These are phyloP conservation scores for Arbacia lixula DNA, from an alignment of 53 echinoderm and acorn worm species.

Conservation along the genomic window DNA sequence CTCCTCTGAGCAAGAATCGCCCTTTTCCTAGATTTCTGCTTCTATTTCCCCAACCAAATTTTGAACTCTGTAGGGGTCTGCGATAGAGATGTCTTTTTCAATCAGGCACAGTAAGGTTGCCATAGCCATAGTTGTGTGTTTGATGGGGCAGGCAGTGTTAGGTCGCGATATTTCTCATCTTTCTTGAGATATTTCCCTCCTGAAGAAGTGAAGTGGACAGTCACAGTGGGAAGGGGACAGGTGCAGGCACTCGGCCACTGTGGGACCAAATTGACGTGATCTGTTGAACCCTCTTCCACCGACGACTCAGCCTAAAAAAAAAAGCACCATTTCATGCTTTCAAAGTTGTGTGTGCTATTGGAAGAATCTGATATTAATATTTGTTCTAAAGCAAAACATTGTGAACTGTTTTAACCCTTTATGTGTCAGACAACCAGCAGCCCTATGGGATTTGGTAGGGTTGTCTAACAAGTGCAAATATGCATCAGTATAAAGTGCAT, in stretches of 20 bases:
- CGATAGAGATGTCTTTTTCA: conserved; percentile 15
- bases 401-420: no score
- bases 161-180: conserved; percentile 7
- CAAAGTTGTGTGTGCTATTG: no score
- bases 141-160: neutral
- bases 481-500: no score
- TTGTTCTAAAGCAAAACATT: no score
- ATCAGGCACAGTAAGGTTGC: neutral
- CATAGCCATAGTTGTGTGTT: neutral
- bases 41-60: conserved; percentile 10
- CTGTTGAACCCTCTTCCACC: conserved; percentile 20
- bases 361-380: no score
- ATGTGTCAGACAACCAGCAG: no score
- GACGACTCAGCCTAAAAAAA: neutral
- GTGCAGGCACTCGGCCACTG: conserved; percentile 4
- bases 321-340: neutral
- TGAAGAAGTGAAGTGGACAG: neutral
- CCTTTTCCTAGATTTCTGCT: neutral
- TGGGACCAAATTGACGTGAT: conserved; percentile 8
- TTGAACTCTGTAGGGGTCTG: conserved; percentile 21
- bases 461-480: no score
- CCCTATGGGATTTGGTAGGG: no score
- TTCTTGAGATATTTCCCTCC: neutral
- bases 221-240: conserved; percentile 27
- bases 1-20: neutral